Conservation (phyloP, 1,140 invertebrate species). For the Catajapyx aquilonaris region DNA sequence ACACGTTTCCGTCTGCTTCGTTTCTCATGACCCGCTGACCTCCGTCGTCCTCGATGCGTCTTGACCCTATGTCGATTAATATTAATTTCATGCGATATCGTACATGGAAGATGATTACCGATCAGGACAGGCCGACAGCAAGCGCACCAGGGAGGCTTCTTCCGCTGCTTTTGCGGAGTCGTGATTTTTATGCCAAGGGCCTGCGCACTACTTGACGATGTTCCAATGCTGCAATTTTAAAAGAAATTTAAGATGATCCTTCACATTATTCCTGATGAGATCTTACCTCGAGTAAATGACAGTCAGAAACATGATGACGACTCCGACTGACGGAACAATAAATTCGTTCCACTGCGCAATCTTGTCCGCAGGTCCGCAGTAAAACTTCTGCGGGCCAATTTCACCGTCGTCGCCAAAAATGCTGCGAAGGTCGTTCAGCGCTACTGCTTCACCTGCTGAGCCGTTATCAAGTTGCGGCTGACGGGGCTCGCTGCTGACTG, state of each 20-base stretch:
- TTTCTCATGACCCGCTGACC: slow-evolving; percentile 22
- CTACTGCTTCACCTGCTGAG: neutral
- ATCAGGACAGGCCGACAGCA: too few relatives aligned
- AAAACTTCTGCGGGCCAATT: slow-evolving; percentile 6
- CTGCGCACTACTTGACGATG: too few relatives aligned
- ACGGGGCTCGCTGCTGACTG: slow-evolving; percentile 11
- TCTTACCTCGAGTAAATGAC: slow-evolving; percentile 19
- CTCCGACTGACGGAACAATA: slow-evolving; percentile 18
- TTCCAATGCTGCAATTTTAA: too few relatives aligned
- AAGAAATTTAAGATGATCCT: too few relatives aligned
- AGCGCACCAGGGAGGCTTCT: too few relatives aligned
- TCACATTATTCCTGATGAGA: too few relatives aligned
- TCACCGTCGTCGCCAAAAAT: neutral
- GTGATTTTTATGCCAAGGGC: too few relatives aligned
- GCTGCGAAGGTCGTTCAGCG: neutral
- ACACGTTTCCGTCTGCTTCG: slow-evolving; percentile 19
- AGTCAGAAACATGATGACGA: slow-evolving; percentile 15
- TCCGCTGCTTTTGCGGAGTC: too few relatives aligned
- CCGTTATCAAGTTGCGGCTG: slow-evolving; percentile 5
- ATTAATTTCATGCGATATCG: neutral
- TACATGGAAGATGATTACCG: neutral
- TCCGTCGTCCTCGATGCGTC: slow-evolving; percentile 13
- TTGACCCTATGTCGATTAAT: slow-evolving; percentile 1
- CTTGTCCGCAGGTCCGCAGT: slow-evolving; percentile 8
- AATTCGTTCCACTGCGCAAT: slow-evolving; percentile 15